Evolutionary conservation across 1,140 invertebrate species (phyloP).

Genomic region (Microplitis mediator): DNA sequence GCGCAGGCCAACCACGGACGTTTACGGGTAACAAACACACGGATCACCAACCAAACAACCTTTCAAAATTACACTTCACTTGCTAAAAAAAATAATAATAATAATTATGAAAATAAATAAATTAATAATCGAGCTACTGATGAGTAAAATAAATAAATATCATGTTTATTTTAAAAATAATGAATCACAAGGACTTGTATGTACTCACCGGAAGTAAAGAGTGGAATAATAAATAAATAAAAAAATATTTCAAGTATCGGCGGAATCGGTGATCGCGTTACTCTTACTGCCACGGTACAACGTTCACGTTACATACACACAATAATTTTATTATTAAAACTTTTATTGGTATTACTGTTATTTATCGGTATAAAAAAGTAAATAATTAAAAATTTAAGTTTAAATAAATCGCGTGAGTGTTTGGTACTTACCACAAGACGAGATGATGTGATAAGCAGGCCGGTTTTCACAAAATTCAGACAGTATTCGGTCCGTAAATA

Average conservation of each 20-base stretch:
- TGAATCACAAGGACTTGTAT: neutral
- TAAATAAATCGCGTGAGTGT: slow-evolving; percentile 5
- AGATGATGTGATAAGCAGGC: slow-evolving; percentile 40
- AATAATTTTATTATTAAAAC: slow-evolving; percentile 20
- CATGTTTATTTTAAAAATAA: neutral
- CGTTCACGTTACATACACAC: slow-evolving; percentile 8
- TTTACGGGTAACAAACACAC: slow-evolving; percentile 18
- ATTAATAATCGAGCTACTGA: no score
- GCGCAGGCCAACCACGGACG: slow-evolving; percentile 14
- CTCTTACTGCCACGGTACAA: slow-evolving; percentile 1
- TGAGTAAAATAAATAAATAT: neutral
- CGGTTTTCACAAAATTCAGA: slow-evolving; percentile 38
- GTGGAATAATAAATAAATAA: slow-evolving; percentile 5
- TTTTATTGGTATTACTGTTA: neutral
- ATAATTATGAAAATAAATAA: no score
- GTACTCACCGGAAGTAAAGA: neutral
- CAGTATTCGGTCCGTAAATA: slow-evolving; percentile 66
- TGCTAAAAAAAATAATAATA: no score
- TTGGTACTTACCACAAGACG: slow-evolving; percentile 47
- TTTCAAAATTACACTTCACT: neutral
- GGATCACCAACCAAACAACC: slow-evolving; percentile 8
- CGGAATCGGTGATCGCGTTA: slow-evolving; percentile 1
- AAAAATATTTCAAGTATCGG: slow-evolving; percentile 14
- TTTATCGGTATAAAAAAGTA: neutral
- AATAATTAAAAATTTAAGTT: neutral